These are phyloP conservation scores for Sporophila hypoxantha DNA, from an alignment of 2,113 vertebrate genomes.

Conservation along the genomic window DNA sequence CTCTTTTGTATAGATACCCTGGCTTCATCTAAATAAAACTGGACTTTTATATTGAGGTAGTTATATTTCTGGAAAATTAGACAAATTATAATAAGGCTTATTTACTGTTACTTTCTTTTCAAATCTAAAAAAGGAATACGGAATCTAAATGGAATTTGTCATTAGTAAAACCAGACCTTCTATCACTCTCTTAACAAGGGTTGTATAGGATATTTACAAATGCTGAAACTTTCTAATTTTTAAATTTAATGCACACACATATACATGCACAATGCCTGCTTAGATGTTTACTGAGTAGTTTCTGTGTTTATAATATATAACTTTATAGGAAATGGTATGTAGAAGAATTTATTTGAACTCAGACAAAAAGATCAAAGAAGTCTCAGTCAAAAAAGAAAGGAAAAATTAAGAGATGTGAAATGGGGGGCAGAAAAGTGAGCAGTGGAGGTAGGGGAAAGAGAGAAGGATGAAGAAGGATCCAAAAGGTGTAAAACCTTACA, in stretches of 20 bases:
- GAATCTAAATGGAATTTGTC: background rate
- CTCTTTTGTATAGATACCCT: background rate
- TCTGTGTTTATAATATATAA: background rate
- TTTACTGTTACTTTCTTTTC: background rate
- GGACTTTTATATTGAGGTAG: background rate
- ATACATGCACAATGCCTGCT: background rate
- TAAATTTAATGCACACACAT: background rate
- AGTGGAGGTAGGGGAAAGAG: background rate
- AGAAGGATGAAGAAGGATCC: background rate
- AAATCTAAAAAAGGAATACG: background rate
- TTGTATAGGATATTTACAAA: background rate
- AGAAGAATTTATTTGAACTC: background rate
- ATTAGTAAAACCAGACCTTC: background rate
- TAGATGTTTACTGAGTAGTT: background rate
- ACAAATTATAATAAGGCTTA: background rate
- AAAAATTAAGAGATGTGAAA: fast-evolving
- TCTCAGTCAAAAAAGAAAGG: background rate
- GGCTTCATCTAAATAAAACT: background rate
- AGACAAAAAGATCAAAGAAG: background rate
- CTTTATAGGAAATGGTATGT: background rate
- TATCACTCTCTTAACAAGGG: background rate
- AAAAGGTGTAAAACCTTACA: background rate
- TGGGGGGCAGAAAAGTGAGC: background rate
- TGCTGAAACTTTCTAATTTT: background rate
- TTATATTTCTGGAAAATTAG: background rate